Percentiles rank a stretch among this genome's conserved stretches.
Evolutionary conservation across 2,797 vertebrate species (phyloP).

Genomic region (Synanceia verrucosa): DNA sequence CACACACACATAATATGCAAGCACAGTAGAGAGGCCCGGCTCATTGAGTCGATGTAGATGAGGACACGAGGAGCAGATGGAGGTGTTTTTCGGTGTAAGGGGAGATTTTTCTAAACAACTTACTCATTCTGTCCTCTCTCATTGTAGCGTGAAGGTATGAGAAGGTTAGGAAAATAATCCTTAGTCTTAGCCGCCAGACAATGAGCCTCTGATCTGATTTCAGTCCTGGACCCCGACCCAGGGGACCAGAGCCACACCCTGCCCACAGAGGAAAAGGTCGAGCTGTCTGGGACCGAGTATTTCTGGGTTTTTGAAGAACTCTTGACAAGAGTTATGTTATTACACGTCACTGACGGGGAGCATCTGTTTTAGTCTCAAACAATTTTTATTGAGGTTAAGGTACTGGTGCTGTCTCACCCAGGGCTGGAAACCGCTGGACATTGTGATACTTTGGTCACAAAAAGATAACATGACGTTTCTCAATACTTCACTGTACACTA

Average conservation of each 20-base stretch:
- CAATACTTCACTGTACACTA: constrained; percentile 28
- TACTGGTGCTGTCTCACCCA: constrained; percentile 34
- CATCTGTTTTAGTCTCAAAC: constrained; percentile 26
- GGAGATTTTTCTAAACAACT: constrained; percentile 77
- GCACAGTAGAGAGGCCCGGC: constrained; percentile 51
- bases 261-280: constrained; percentile 50
- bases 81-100: constrained; percentile 65
- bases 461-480: constrained; percentile 50
- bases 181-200: constrained; percentile 68
- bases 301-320: constrained; percentile 22
- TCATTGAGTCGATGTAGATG: constrained; percentile 70
- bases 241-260: constrained; percentile 69
- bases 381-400: constrained; percentile 41
- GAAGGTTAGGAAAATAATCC: constrained; percentile 76
- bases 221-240: constrained; percentile 68
- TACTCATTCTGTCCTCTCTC: constrained; percentile 70
- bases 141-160: constrained; percentile 77
- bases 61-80: constrained; percentile 69
- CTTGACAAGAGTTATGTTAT: constrained; percentile 38
- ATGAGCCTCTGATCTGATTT: constrained; percentile 76
- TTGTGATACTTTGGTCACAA: constrained; percentile 51
- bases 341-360: constrained; percentile 16
- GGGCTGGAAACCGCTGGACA: constrained; percentile 46
- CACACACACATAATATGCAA: constrained; percentile 40
- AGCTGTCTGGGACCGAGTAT: constrained; percentile 19